Conservation (phyloP, 2,113 vertebrate species). For the Nothocercus nigrocapillus region DNA sequence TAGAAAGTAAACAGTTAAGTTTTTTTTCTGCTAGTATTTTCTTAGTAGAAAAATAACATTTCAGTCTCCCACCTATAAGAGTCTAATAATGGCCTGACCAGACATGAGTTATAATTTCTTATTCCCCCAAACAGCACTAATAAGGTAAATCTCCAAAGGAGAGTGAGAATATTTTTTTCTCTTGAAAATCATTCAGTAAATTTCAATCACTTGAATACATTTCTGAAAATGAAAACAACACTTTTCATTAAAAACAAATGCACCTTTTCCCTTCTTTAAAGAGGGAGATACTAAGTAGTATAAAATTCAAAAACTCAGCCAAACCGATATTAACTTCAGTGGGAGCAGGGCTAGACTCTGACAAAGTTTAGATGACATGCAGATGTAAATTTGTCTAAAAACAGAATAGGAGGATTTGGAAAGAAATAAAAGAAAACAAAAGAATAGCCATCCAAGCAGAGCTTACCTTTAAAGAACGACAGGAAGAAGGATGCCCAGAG, state of each 20-base stretch:
- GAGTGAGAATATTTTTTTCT: not conserved
- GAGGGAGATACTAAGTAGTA: not conserved
- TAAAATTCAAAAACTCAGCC: not conserved
- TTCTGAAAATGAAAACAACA: not conserved
- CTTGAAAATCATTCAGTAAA: not conserved
- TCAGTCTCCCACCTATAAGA: not conserved
- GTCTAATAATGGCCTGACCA: not conserved
- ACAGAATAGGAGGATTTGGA: not conserved
- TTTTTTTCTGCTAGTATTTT: not conserved
- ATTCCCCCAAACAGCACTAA: accelerated
- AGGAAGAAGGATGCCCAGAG: conserved; percentile 50
- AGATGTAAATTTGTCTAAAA: not conserved
- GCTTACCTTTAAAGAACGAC: conserved; percentile 54
- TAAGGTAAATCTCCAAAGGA: not conserved
- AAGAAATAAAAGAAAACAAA: not conserved
- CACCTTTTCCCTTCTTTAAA: not conserved
- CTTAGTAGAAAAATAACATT: not conserved
- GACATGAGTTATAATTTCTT: not conserved
- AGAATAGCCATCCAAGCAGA: not conserved
- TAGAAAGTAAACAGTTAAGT: not conserved
- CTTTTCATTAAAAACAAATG: not conserved
- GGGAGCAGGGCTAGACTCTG: not conserved
- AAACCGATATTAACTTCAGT: not conserved
- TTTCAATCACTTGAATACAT: not conserved
- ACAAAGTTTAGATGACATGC: not conserved